Evolutionary conservation across 1,140 invertebrate genomes (phyloP), one percentile per base, ranked within the genome.

Genomic region (Drosophila equinoxialis): DNA sequence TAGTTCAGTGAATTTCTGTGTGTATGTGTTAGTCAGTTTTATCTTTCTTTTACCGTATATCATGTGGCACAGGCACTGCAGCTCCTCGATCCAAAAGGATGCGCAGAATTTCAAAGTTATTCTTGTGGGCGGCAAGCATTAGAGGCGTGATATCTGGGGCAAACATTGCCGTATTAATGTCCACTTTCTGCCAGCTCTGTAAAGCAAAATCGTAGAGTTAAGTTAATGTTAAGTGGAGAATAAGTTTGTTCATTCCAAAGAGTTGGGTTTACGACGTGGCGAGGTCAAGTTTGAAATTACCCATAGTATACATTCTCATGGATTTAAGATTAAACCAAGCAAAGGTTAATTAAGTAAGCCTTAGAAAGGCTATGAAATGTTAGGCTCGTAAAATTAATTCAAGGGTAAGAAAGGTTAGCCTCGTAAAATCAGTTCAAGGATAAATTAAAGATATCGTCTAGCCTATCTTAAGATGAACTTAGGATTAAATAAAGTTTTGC

Each of bases 71-170:
- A 0, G 97, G 96, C 42, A 98, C 92, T 0, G 96, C 96, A 0
- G 97, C 96, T 17, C 97, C 97, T 37, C 97, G 94, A 91, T 98
- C 97, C 41, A 98, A 93, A 0, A 99, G 93, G 45, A 98, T 95
- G 92, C 98, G 98, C 42, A 98, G 94, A 71, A 98, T 98, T 93
- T 99, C 98, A 90, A 98, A 98, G 93, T 98, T 98, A 89, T 99
- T 98, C 77, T 95, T 94, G 90, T 98, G 97, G 62, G 97, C 97
- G 0, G 98, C 98, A 62, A 99, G 92, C 68, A 98, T 97, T 14
- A 99, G 93, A 0, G 98, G 98, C 1, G 98, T 98, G 72, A 98
- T 97, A 92, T 98, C 98, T 0, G 96, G 95, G 0, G 97, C 96
- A 92, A 98, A 99, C 84, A 94, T 95, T 1, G 96, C 95, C n/a